Evolutionary conservation across 2,888 invertebrate species (phyloP).

Genomic region (Ctena decussata): DNA sequence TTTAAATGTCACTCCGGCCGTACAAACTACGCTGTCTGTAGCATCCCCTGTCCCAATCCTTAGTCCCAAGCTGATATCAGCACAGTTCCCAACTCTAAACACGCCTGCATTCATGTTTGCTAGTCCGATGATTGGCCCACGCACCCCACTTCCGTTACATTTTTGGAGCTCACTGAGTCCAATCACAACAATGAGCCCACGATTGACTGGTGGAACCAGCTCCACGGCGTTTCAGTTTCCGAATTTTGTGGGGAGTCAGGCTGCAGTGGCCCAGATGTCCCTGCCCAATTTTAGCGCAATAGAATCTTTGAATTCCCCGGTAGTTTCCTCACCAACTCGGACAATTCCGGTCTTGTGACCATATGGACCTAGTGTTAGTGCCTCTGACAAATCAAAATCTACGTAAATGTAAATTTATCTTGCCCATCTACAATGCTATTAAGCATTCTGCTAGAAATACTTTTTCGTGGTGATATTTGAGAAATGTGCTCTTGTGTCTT

Average conservation of each 20-base stretch:
- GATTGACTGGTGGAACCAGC: slow-evolving; percentile 57
- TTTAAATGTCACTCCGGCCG: slow-evolving; percentile 64
- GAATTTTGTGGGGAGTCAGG: slow-evolving; percentile 68
- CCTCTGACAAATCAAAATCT: background rate
- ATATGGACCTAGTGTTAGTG: background rate
- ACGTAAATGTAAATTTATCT: no score
- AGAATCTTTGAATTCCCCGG: slow-evolving; percentile 71
- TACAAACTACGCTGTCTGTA: slow-evolving; percentile 70
- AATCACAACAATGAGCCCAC: slow-evolving; percentile 82
- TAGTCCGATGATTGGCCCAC: slow-evolving; percentile 77
- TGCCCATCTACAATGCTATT: no score
- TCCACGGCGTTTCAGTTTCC: slow-evolving; percentile 83
- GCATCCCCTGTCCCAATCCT: slow-evolving; percentile 72
- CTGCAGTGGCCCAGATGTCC: slow-evolving; percentile 75
- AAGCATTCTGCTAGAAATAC: no score
- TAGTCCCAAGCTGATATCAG: slow-evolving; percentile 75
- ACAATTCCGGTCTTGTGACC: slow-evolving; percentile 77
- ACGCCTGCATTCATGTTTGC: slow-evolving; percentile 80
- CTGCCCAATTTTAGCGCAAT: slow-evolving; percentile 69
- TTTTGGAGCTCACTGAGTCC: slow-evolving; percentile 87
- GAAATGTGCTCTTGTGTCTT: no score
- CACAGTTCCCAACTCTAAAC: slow-evolving; percentile 64
- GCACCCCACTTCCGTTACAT: slow-evolving; percentile 83
- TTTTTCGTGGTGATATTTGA: no score
- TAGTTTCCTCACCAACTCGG: slow-evolving; percentile 72